Evolutionary conservation across 92 coral and sea anemone species (phyloP).

Genomic region (Palythoa caribaeorum): DNA sequence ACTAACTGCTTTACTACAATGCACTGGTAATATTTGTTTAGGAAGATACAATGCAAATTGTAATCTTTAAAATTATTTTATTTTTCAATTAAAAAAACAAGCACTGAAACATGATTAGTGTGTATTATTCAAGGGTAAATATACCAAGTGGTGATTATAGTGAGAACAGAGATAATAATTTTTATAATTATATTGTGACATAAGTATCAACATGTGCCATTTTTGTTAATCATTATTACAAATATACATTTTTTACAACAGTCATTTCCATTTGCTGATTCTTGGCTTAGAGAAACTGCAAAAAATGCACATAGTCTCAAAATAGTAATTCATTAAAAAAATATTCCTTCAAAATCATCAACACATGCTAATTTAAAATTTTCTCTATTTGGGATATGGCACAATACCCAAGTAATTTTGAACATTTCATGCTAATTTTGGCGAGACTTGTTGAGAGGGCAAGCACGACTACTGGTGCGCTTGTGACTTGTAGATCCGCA

Average conservation of each 20-base stretch:
- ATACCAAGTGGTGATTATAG: background rate
- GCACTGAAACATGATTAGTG: background rate
- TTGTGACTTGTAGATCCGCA: conserved; percentile 39
- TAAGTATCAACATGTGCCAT: background rate
- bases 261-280: background rate
- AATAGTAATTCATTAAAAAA: background rate
- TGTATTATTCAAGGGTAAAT: background rate
- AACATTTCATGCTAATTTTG: background rate
- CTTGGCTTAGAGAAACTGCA: background rate
- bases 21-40: background rate
- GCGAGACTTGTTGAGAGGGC: conserved; percentile 52
- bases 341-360: background rate
- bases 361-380: background rate
- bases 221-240: background rate
- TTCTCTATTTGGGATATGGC: background rate
- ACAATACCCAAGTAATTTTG: background rate
- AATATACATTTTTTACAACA: background rate
- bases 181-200: background rate
- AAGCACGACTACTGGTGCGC: conserved; percentile 48
- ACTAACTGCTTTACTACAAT: too few relatives aligned
- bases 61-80: background rate
- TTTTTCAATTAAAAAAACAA: background rate
- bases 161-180: background rate
- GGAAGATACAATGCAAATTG: background rate
- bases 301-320: background rate